phyloP scores from a whole-genome alignment of 2,888 invertebrate genomes.

The Sepioteuthis lessoniana region DNA sequence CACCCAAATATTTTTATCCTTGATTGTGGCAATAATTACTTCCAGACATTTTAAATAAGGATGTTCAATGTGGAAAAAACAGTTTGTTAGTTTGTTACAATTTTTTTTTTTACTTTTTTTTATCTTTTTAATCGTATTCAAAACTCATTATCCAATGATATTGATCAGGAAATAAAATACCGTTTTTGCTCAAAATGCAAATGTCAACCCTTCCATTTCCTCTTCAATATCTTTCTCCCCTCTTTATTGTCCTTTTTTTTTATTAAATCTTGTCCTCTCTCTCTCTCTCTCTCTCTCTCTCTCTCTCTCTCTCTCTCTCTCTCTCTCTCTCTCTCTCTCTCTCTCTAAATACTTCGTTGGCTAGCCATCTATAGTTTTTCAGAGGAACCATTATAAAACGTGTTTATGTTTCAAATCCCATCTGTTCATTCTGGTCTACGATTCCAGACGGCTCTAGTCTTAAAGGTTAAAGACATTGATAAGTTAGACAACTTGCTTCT shows the following conservation, averaged over 20 bases:
- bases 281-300: no score
- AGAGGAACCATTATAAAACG: neutral
- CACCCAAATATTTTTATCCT: neutral
- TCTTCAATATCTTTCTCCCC: neutral
- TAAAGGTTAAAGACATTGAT: neutral
- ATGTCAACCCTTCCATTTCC: neutral
- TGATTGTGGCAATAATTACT: neutral
- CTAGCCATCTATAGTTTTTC: neutral
- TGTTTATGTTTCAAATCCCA: neutral
- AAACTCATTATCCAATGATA: neutral
- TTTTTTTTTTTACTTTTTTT: no score
- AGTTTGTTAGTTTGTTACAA: neutral
- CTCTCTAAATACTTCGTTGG: neutral
- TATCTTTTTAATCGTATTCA: neutral
- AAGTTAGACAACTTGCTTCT: neutral
- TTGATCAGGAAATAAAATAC: neutral
- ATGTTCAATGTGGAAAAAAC: neutral
- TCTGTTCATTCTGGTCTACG: neutral
- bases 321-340: no score
- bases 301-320: no score
- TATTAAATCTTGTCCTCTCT: no score
- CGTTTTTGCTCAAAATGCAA: neutral
- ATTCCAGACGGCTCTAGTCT: slow-evolving; percentile 33
- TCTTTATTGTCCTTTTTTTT: neutral
- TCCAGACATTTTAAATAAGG: neutral